Evolutionary conservation across 2,113 vertebrate species (phyloP).

Genomic region (Cephalopholis sonnerati): DNA sequence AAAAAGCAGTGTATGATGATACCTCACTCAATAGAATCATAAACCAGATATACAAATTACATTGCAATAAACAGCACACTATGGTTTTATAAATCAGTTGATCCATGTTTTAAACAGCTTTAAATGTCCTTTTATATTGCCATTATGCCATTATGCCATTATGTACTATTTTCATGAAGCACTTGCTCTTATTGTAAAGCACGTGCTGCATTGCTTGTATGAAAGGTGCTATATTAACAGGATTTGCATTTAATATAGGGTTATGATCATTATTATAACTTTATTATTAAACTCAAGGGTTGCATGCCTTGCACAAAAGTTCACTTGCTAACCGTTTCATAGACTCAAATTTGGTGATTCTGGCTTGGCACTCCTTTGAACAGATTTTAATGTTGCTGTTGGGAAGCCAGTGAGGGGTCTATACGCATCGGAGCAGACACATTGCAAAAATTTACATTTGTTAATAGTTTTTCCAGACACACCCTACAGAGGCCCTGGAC

Average conservation of each 20-base stretch:
- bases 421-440: neutral
- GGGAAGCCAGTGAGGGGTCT: constrained; percentile 3
- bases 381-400: constrained; percentile 10
- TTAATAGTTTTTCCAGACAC: neutral
- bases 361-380: neutral
- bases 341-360: neutral
- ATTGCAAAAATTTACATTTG: too few species aligned
- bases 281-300: neutral
- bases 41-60: too few species aligned
- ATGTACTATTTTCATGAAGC: too few species aligned
- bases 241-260: neutral
- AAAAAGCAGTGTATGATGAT: neutral
- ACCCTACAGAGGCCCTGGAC: neutral
- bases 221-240: too few species aligned
- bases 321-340: neutral
- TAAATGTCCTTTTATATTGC: too few species aligned
- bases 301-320: neutral
- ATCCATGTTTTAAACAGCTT: too few species aligned
- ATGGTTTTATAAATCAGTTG: too few species aligned
- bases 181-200: too few species aligned
- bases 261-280: neutral
- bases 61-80: too few species aligned
- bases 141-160: too few species aligned
- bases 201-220: too few species aligned
- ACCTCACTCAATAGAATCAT: neutral